Conservation (phyloP, 2,888 invertebrate species). For the Pharmacophagus antenor region DNA sequence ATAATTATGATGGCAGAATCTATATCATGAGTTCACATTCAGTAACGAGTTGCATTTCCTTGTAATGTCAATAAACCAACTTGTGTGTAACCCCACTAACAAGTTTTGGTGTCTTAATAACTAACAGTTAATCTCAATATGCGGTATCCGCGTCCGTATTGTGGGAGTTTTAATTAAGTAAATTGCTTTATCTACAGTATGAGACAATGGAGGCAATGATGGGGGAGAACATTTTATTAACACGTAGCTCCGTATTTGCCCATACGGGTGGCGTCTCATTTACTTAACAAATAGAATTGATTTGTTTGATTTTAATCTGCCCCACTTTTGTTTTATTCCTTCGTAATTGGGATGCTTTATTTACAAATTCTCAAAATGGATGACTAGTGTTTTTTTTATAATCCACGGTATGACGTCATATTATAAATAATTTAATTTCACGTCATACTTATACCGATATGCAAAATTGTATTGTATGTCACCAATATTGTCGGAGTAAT, state of each 20-base stretch:
- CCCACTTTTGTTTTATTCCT: slow-evolving; percentile 30
- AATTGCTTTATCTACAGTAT: slow-evolving; percentile 73
- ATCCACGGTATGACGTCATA: no score
- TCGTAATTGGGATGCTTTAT: slow-evolving; percentile 27
- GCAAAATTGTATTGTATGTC: no score
- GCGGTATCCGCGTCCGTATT: slow-evolving; percentile 43
- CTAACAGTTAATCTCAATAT: slow-evolving; percentile 62
- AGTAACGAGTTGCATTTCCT: slow-evolving; percentile 20
- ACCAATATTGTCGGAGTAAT: no score
- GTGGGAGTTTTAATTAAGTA: slow-evolving; percentile 77
- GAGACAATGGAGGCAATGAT: slow-evolving; percentile 69
- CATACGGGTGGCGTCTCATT: slow-evolving; percentile 70
- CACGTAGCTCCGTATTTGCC: slow-evolving; percentile 54
- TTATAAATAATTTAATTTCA: no score
- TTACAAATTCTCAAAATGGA: neutral
- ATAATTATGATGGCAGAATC: no score
- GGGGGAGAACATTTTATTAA: slow-evolving; percentile 67
- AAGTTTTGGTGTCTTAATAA: slow-evolving; percentile 60
- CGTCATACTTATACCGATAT: no score
- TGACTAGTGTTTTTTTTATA: neutral
- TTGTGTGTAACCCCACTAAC: slow-evolving; percentile 18
- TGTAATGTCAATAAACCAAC: slow-evolving; percentile 18
- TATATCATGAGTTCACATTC: neutral
- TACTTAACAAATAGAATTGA: slow-evolving; percentile 75
- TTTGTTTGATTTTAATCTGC: slow-evolving; percentile 72